phyloP scores from a whole-genome alignment of 2,888 invertebrate species.

The Orthosia incerta region DNA sequence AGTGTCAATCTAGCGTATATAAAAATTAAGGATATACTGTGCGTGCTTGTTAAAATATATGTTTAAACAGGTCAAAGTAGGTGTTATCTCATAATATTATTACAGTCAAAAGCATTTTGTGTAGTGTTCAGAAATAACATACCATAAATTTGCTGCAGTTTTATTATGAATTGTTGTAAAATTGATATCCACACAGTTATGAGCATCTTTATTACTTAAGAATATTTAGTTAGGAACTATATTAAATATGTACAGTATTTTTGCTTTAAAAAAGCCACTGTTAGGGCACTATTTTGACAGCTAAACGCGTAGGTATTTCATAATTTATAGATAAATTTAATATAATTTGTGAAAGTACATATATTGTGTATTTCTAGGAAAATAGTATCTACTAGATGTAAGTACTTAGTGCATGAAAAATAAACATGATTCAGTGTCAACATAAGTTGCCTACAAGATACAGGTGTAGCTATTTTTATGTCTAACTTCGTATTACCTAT shows the following conservation, averaged over 20 bases:
- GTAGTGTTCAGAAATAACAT: neutral
- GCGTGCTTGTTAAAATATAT: neutral
- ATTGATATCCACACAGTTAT: neutral
- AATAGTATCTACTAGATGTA: neutral
- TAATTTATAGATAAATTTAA: too few species aligned
- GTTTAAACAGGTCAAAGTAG: too few species aligned
- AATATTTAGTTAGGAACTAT: neutral
- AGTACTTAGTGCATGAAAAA: neutral
- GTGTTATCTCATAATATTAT: neutral
- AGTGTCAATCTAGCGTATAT: neutral
- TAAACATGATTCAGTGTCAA: neutral
- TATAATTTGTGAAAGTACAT: neutral
- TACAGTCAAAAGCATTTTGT: neutral
- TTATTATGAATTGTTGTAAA: neutral
- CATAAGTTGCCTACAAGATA: neutral
- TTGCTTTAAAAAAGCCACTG: neutral
- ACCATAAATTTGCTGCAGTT: neutral
- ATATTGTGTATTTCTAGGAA: neutral
- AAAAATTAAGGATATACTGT: neutral
- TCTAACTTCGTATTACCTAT: neutral
- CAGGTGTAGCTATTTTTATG: too few species aligned
- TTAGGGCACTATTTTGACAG: neutral
- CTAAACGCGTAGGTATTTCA: neutral
- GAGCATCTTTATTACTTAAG: too few species aligned
- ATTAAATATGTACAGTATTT: slow-evolving; percentile 14